These are phyloP conservation scores for Margaritifera margaritifera DNA, from an alignment of 2,888 invertebrate genomes.

Conservation along the genomic window DNA sequence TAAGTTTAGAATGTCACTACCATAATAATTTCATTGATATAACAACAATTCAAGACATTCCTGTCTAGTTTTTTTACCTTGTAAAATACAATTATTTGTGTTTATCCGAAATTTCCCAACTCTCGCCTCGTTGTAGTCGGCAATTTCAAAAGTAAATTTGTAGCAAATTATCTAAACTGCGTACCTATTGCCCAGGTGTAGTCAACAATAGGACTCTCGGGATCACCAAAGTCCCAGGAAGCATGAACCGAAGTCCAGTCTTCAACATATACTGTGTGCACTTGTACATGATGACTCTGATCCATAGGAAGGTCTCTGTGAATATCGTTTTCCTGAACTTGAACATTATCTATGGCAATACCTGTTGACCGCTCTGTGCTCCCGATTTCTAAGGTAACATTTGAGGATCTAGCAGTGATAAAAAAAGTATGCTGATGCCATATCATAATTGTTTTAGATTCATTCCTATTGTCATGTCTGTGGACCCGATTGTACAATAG, in stretches of 20 bases:
- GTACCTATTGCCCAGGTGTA: constrained; percentile 34
- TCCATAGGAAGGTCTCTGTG: background rate
- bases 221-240: constrained; percentile 22
- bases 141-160: no score
- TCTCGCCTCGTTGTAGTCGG: no score
- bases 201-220: constrained; percentile 24
- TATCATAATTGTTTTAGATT: background rate
- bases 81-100: no score
- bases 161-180: no score
- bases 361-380: constrained; percentile 5
- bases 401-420: constrained; percentile 3
- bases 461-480: background rate
- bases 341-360: constrained; percentile 21
- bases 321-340: constrained; percentile 6
- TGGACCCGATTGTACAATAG: constrained; percentile 19
- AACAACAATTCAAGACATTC: no score
- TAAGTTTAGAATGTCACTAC: no score
- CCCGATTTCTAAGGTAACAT: constrained; percentile 7
- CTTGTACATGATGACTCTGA: constrained; percentile 13
- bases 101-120: no score
- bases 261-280: constrained; percentile 21
- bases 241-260: constrained; percentile 32
- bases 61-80: no score
- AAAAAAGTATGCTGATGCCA: constrained; percentile 31
- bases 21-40: no score